Evolutionary conservation across 37 sponge, comb jelly and placozoan species (phyloP).

Genomic region (Halisarca cf. caerulea): DNA sequence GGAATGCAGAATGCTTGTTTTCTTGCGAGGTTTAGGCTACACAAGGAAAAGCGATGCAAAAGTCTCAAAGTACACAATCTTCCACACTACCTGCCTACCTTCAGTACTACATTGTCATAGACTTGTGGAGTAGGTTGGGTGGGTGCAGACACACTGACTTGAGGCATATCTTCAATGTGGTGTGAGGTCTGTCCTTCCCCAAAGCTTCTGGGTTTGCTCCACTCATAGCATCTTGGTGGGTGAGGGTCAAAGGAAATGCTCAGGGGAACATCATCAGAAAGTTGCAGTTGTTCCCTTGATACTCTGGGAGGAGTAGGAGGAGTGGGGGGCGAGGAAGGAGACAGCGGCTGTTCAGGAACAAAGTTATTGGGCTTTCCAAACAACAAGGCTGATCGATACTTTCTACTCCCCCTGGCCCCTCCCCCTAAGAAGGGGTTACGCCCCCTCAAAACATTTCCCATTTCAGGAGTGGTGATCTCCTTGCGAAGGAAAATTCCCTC

Average conservation of each 20-base stretch:
- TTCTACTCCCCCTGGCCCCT: background rate
- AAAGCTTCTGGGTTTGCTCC: conserved; percentile 2
- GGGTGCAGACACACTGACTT: background rate
- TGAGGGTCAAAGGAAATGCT: background rate
- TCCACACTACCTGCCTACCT: too few species aligned
- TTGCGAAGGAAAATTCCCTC: background rate
- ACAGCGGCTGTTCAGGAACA: background rate
- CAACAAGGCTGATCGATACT: background rate
- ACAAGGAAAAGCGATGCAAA: too few species aligned
- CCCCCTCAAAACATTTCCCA: conserved; percentile 16
- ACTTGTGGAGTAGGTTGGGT: background rate
- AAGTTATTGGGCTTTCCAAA: background rate
- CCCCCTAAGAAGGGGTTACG: background rate
- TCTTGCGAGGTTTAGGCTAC: background rate
- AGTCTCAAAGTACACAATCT: too few species aligned
- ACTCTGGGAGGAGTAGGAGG: background rate
- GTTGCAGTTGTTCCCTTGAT: background rate
- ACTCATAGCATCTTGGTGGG: conserved; percentile 10
- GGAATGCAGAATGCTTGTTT: background rate
- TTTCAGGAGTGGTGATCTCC: conserved; percentile 18
- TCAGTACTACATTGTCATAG: conserved; percentile 4
- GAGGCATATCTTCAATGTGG: background rate
- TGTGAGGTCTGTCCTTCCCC: background rate
- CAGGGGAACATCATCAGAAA: too few species aligned
- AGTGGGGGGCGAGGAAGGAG: background rate